phyloP scores from a whole-genome alignment of 35 echinoderm and acorn worm species.

The Apostichopus californicus region DNA sequence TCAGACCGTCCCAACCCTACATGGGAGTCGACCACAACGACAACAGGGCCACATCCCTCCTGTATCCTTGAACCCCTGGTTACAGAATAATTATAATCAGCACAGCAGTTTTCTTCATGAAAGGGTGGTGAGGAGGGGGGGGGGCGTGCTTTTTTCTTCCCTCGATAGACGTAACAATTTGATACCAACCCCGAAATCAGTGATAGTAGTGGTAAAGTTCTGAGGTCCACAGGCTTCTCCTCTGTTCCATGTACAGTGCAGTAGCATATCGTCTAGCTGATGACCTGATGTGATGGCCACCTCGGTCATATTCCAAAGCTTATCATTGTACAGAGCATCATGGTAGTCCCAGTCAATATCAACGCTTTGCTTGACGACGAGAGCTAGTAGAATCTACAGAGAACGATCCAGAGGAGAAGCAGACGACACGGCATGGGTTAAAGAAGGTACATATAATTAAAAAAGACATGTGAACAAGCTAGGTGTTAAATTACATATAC shows the following conservation, averaged over 20 bases:
- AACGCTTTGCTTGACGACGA: not conserved
- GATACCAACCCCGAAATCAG: slow-evolving; percentile 21
- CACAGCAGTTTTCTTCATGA: too few species aligned
- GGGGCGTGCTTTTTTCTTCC: too few species aligned
- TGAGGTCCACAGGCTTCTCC: not conserved
- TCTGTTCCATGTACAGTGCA: not conserved
- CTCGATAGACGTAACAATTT: not conserved
- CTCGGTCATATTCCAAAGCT: not conserved
- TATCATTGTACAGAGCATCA: not conserved
- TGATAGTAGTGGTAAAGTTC: slow-evolving; percentile 3
- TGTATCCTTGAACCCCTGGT: too few species aligned
- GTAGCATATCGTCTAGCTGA: slow-evolving; percentile 38
- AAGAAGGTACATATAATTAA: too few species aligned
- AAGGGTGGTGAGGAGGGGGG: too few species aligned
- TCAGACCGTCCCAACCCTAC: too few species aligned
- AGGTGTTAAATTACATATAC: too few species aligned
- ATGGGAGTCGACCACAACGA: too few species aligned
- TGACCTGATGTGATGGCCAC: slow-evolving; percentile 2
- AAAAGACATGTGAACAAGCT: too few species aligned
- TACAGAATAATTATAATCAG: too few species aligned
- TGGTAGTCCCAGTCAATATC: slow-evolving; percentile 4
- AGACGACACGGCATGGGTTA: too few species aligned
- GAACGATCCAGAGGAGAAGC: not conserved
- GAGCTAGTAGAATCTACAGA: not conserved
- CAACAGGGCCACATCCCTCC: too few species aligned